Base-by-base conservation (phyloP, 1,140 invertebrate species). In the Olivierus martensii region DNA sequence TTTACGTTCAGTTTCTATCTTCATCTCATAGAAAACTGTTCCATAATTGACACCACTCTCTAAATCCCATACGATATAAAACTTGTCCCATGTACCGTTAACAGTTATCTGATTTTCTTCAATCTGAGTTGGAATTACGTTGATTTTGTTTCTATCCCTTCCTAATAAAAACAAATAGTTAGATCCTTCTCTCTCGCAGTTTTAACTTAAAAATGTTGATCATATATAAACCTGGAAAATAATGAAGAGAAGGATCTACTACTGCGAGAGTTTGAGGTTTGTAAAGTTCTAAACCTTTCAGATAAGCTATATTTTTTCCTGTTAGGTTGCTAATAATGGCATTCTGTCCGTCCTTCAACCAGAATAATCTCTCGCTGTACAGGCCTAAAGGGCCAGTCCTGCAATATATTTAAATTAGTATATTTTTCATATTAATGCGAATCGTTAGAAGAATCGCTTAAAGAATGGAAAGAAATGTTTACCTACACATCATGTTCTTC, bases 11-110 rank as follows among this genome's bases (percentile, higher is more conserved):
- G 58, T 52, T 38, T 65, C 60, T 5, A 89, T 74, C 62, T 79
- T 81, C 19, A 90, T 75, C 66, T 89, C 83, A 63, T 93, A 95
- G 59, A 81, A 85, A 0, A 93, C 78, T 10, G 75, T 75, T 21
- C 84, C 85, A 61, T 85, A 82, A 59, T 86, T 90, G 2, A 83
- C 79, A 52, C 80, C 79, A 0, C 67, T 68, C 0, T 83, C 77
- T 0, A 81, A 77, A 11, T 77, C 67, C 87, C 87, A 92, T 1
- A 75, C 77, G n/a, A 93, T 76, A 38, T 80, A 83, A 59, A 90
- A 90, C 19, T 75, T 75, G 38, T 83, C 70, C 75, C 78, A 86
- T 5, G 72, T 76, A 0, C 85, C 87, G 5, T 72, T 65, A 2
- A 89, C 75, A 50, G 65, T 66, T 37, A 91, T 77, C 0, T 78